Percentiles rank a stretch among this genome's conserved stretches.
Conservation (phyloP, 2,888 invertebrate genomes). For the Saturnia pavonia region DNA sequence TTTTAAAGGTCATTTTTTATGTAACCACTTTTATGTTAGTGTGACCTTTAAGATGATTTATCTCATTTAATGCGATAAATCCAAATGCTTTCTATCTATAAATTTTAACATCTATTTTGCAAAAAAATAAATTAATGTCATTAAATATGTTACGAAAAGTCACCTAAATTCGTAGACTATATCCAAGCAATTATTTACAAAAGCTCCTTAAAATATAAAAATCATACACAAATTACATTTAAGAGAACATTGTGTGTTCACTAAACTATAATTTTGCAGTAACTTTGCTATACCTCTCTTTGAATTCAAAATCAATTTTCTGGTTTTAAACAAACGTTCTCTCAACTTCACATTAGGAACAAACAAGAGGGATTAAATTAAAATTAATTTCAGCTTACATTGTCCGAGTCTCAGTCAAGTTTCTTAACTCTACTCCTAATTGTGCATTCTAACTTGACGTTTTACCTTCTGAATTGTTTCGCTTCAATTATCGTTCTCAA, state of each 20-base stretch:
- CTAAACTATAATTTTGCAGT: background rate
- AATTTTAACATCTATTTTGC: no score
- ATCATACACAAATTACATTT: background rate
- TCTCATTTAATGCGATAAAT: no score
- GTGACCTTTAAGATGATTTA: no score
- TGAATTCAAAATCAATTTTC: conserved; percentile 10
- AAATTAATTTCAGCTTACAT: conserved; percentile 47
- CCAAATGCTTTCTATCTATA: no score
- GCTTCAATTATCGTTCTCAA: background rate
- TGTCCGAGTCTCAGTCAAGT: conserved; percentile 38
- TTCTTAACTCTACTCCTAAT: conserved; percentile 26
- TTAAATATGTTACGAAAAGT: no score
- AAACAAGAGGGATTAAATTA: conserved; percentile 44
- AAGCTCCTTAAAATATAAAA: background rate
- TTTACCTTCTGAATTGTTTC: conserved; percentile 36
- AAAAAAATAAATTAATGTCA: no score
- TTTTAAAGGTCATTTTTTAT: no score
- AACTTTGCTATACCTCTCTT: conserved; percentile 17
- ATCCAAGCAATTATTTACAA: no score
- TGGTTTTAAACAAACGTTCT: conserved; percentile 14
- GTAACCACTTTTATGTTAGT: no score
- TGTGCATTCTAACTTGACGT: conserved; percentile 31
- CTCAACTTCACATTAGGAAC: conserved; percentile 23
- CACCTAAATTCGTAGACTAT: no score
- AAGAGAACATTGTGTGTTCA: background rate